Conservation (phyloP, 2,888 invertebrate species). For the Acanthopleura granulata region DNA sequence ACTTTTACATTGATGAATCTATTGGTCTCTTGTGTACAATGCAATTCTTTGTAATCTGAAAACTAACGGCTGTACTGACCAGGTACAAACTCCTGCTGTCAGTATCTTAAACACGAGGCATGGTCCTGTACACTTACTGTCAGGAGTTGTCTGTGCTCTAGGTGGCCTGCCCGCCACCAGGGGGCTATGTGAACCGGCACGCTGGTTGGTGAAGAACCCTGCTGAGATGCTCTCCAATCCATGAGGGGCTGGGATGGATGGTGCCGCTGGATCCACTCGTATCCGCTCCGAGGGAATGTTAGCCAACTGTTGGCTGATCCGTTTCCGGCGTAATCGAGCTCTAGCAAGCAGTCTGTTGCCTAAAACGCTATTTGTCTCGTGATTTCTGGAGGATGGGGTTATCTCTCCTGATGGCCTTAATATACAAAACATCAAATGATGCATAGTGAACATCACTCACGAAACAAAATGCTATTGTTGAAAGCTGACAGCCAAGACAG, state of each 20-base stretch:
- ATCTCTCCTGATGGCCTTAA: conserved; percentile 6
- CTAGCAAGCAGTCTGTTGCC: conserved; percentile 1
- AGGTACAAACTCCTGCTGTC: too few species aligned
- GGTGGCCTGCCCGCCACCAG: background rate
- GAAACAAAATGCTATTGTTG: too few species aligned
- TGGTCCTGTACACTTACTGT: background rate
- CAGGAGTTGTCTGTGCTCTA: background rate
- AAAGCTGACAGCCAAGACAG: too few species aligned
- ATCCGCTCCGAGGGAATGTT: background rate
- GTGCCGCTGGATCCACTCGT: background rate
- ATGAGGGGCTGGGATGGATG: background rate
- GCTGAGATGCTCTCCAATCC: background rate
- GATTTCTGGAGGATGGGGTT: background rate
- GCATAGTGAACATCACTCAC: too few species aligned
- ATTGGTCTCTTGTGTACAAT: too few species aligned
- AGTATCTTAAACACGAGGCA: too few species aligned
- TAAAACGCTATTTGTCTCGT: background rate
- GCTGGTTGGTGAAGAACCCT: background rate
- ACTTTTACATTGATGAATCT: too few species aligned
- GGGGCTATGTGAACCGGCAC: background rate
- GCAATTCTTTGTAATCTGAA: too few species aligned
- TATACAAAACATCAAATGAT: background rate
- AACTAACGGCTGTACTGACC: too few species aligned
- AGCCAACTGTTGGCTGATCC: conserved; percentile 1
- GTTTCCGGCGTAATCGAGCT: background rate